A percentile compares a stretch with the other conserved stretches of the same genome.
phyloP scores from a whole-genome alignment of 2,113 vertebrate genomes.

The Dromas ardeola region DNA sequence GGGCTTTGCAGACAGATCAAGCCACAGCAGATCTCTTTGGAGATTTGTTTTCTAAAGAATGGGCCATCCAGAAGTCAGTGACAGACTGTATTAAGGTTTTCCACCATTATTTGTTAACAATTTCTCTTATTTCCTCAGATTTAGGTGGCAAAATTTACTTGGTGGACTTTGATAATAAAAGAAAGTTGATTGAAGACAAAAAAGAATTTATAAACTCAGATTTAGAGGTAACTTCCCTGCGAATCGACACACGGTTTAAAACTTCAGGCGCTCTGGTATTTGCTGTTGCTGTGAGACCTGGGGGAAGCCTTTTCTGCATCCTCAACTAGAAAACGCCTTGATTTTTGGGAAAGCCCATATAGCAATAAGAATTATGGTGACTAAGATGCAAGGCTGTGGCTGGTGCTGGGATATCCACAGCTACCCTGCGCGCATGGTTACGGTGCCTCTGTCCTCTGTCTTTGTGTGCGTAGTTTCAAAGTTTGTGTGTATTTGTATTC shows the following conservation, averaged over 20 bases:
- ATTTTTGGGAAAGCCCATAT: not conserved
- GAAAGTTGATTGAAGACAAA: not conserved
- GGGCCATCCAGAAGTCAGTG: not conserved
- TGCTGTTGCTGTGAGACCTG: not conserved
- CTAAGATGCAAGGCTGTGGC: not conserved
- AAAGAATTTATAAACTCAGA: conserved; percentile 37
- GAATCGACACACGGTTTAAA: not conserved
- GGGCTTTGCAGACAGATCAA: not conserved
- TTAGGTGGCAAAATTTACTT: conserved; percentile 52
- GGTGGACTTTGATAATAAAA: conserved; percentile 72
- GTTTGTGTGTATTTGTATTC: not conserved
- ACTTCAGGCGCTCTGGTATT: not conserved
- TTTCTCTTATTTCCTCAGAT: conserved; percentile 60
- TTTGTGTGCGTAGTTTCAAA: not conserved
- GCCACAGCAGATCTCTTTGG: not conserved
- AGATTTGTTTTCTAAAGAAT: not conserved
- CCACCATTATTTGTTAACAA: not conserved
- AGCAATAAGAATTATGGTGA: not conserved
- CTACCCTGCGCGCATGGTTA: not conserved
- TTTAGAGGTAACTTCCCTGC: conserved; percentile 60
- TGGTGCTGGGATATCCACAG: not conserved
- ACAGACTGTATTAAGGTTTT: not conserved
- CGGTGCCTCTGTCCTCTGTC: not conserved
- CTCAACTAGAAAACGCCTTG: not conserved
- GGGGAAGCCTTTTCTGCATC: not conserved